Conservation (phyloP, 2,797 vertebrate genomes). For the Falco berigora region DNA sequence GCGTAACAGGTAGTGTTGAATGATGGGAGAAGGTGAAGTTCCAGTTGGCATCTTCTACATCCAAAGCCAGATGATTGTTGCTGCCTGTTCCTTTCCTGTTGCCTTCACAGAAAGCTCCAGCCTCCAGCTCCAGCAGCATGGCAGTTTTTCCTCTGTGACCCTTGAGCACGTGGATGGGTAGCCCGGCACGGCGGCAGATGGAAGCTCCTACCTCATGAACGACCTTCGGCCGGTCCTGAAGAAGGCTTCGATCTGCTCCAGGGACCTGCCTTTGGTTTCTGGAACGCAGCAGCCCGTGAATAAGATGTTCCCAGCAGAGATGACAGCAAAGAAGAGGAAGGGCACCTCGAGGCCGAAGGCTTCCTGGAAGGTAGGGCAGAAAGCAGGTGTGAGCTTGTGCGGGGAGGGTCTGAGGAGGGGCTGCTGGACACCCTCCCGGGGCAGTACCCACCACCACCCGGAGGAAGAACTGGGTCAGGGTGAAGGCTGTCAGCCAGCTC, state of each 20-base stretch:
- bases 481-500: constrained; percentile 92
- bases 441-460: constrained; percentile 75
- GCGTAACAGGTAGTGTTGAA: not conserved
- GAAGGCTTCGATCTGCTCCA: constrained; percentile 94
- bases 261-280: constrained; percentile 85
- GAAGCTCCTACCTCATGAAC: constrained; percentile 40
- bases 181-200: not conserved
- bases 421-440: accelerated
- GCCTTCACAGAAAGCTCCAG: not conserved
- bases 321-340: constrained; percentile 83
- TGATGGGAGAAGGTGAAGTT: not conserved
- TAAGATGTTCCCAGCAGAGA: constrained; percentile 80
- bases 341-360: constrained; percentile 80
- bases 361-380: constrained; percentile 49
- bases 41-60: not conserved
- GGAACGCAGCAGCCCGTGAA: constrained; percentile 88
- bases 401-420: not conserved
- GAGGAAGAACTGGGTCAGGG: constrained; percentile 83
- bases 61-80: not conserved
- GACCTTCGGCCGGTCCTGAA: constrained; percentile 78
- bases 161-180: not conserved
- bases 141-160: not conserved
- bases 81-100: not conserved
- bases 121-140: not conserved
- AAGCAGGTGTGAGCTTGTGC: not conserved